Percentiles rank a stretch among this genome's conserved stretches.
phyloP scores from a whole-genome alignment of 2,113 vertebrate genomes.

The Natator depressus region DNA sequence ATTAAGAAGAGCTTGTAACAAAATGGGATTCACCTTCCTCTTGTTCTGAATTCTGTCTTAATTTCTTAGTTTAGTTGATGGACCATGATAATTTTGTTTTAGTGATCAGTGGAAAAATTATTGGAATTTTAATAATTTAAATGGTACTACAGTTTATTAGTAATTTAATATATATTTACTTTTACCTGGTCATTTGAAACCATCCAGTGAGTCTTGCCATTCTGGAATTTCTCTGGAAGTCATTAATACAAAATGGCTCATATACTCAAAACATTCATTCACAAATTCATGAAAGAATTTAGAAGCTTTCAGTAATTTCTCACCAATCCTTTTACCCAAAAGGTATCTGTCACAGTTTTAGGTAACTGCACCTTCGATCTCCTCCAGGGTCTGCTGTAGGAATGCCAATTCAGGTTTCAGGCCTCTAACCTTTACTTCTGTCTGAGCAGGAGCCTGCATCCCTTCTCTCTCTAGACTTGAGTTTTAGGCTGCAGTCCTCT shows the following conservation, averaged over 20 bases:
- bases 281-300: not conserved
- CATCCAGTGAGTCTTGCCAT: not conserved
- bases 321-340: not conserved
- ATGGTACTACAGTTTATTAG: not conserved
- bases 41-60: not conserved
- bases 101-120: not conserved
- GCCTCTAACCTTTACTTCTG: not conserved
- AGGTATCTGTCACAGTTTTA: not conserved
- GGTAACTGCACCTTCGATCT: not conserved
- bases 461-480: not conserved
- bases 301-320: not conserved
- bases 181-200: not conserved
- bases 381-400: not conserved
- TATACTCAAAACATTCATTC: not conserved
- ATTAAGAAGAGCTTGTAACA: not conserved
- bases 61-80: not conserved
- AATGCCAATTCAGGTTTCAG: not conserved
- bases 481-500: not conserved
- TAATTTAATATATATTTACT: not conserved
- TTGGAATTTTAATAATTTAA: not conserved
- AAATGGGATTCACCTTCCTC: rapidly evolving
- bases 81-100: not conserved
- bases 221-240: not conserved
- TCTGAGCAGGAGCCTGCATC: not conserved
- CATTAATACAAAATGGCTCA: not conserved